These are phyloP conservation scores for Mesoclemmys tuberculata DNA, from an alignment of 2,113 vertebrate genomes.

Conservation along the genomic window DNA sequence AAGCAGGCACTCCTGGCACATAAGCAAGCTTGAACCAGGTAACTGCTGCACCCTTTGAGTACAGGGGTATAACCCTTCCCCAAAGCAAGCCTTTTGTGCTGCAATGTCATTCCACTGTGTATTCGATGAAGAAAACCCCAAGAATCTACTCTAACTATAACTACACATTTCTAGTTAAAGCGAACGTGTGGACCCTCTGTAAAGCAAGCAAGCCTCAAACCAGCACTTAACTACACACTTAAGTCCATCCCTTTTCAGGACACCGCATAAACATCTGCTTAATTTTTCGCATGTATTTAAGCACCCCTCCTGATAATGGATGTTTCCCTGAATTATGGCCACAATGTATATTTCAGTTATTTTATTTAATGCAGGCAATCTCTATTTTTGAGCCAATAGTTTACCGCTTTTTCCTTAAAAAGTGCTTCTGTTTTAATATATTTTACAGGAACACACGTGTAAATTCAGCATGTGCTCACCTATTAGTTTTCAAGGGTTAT, in stretches of 20 bases:
- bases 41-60: background rate
- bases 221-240: background rate
- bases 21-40: constrained; percentile 5
- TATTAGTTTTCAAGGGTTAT: background rate
- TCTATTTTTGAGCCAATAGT: background rate
- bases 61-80: background rate
- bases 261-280: background rate
- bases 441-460: background rate
- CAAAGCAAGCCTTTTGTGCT: background rate
- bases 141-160: background rate
- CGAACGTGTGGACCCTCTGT: background rate
- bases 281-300: background rate
- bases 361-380: background rate
- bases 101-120: background rate
- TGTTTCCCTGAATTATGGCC: background rate
- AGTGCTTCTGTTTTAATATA: background rate
- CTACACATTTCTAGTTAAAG: background rate
- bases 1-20: constrained; percentile 41
- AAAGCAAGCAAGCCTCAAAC: background rate
- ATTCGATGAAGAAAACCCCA: background rate
- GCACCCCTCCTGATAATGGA: background rate
- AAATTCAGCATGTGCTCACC: background rate
- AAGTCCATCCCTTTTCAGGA: background rate
- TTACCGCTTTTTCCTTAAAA: background rate
- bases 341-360: background rate